Conservation (phyloP, 2,113 vertebrate species). For the Rhadina sibilatrix region DNA sequence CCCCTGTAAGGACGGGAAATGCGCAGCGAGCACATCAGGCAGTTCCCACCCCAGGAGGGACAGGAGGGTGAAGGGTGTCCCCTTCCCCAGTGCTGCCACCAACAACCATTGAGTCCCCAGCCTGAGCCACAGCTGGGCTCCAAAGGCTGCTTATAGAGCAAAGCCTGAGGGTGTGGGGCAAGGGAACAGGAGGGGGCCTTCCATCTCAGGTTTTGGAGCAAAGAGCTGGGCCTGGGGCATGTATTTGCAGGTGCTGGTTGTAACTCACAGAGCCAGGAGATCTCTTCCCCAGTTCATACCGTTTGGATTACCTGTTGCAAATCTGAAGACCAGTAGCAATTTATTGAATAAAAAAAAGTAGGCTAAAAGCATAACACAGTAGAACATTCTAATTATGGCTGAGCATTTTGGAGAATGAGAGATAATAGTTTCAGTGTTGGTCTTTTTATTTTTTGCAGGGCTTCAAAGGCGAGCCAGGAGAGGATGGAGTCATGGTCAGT, state of each 20-base stretch:
- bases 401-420: neutral
- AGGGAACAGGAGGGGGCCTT: neutral
- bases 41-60: neutral
- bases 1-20: constrained; percentile 77
- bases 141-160: neutral
- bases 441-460: constrained; percentile 52
- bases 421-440: neutral
- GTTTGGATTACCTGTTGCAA: neutral
- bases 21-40: accelerated
- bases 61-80: neutral
- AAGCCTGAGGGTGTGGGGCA: neutral
- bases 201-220: neutral
- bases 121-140: neutral
- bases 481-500: constrained; percentile 79
- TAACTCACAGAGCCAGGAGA: neutral
- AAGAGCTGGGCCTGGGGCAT: neutral
- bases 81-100: neutral
- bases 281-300: neutral
- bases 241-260: neutral
- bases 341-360: neutral
- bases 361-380: neutral
- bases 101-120: neutral
- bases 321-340: neutral
- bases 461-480: constrained; percentile 80
- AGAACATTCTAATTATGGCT: neutral